Base-by-base conservation (phyloP, 2,888 invertebrate genomes). In the Agrotis segetum region DNA sequence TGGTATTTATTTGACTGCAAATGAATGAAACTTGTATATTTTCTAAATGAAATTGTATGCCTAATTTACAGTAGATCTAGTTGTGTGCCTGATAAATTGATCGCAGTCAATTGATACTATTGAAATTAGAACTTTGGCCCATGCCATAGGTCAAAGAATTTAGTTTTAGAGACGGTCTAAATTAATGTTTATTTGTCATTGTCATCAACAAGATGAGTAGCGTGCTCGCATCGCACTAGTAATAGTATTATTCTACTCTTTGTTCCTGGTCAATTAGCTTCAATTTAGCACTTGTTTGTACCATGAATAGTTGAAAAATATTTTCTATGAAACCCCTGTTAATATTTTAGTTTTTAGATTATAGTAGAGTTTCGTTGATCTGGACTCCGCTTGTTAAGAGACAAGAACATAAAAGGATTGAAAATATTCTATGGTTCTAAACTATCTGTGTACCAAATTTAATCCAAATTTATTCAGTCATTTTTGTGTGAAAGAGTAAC, bases 91-190 rank as follows among this genome's bases (percentile, higher is more conserved):
- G 44, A 17, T 61, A 34, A 50, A 50, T 17, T 50, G 11, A 58
- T 19, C 50, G 19, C n/a, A 58, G 44, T 50, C 14, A 24, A 17
- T 52, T 52, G 14, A 49, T 49, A n/a, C 1, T 64, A 68, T 19
- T 60, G 61, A 49, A 70, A 60, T 62, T 44, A 69, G 73, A 74
- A 68, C 56, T 70, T 82, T 84, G 70, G 53, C 58, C 59, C 3
- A 61, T 49, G 62, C 68, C 63, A 64, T 55, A 69, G 58, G 66
- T 71, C 55, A 61, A 63, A 63, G 59, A 72, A 65, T 74, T 46
- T 29, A n/a, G 19, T 52, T 64, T 50, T 34, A 11, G n/a, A 40
- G 56, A 56, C 14, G 19, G 0, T 17, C 1, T 16, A 40, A 14
- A 29, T 46, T 3, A 7, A 13, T 14, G 13, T 17, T 17, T n/a